Evolutionary conservation across 2,113 vertebrate genomes (phyloP), one percentile per base, ranked within the genome.

Genomic region (Stomatorhinus ivindoensis): DNA sequence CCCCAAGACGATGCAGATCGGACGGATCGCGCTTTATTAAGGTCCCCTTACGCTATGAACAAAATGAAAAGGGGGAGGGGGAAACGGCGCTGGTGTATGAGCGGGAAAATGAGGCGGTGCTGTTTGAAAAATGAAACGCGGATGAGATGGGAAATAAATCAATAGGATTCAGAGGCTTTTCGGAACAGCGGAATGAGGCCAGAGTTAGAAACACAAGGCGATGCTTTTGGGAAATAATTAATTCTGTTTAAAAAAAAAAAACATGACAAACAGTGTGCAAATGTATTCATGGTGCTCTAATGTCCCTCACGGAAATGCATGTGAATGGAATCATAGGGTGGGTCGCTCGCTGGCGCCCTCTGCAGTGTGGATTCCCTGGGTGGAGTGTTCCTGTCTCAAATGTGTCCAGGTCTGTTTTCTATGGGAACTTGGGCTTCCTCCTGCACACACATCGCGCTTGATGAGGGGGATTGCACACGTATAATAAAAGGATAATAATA

Each of bases 1-100:
- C 88, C 80, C 53, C 46, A 53, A 89, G 88, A 89, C 42, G n/a
- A 61, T 50, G 51, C 39, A 46, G 80, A 58, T 84, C n/a, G 80
- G n/a, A 61, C 42, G 51, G 61, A 84, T n/a, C 17, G 48, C n/a
- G 76, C 73, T 84, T 85, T 89, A 89, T 89, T 85, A 89, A 42
- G 39, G 21, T 85, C 84, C 42, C 24, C 42, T 84, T 47, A 83
- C 82, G 76, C 76, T 58, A 11, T 21, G 88, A 61, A 89, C 50
- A 89, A 85, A 83, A 85, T 89, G 76, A 58, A 47, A 80, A 83
- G 46, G 11, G 61, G 61, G 61, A 31, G 61, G 61, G 10, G 31
- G 4, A 3, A 89, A 61, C 24, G 35, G 13, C 8, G 4, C 51
- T 17, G 48, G 76, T 61, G 50, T 47, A 44, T n/a, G 4, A 55